A percentile compares a stretch with the other conserved stretches of the same genome.
These are phyloP conservation scores for Acleris laterana DNA, from an alignment of 2,888 invertebrate species.

Conservation along the genomic window DNA sequence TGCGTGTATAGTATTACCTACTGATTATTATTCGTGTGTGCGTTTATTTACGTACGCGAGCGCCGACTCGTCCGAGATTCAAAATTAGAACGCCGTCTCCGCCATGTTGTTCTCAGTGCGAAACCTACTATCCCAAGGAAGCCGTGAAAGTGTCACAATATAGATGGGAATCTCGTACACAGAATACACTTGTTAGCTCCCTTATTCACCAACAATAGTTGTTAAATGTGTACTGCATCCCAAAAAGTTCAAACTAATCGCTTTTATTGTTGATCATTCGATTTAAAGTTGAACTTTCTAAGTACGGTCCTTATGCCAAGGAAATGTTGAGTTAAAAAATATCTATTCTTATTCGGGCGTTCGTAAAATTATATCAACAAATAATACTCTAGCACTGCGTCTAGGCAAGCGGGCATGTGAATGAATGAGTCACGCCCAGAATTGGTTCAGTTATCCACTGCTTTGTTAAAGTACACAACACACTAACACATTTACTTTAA, in stretches of 20 bases:
- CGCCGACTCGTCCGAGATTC: constrained; percentile 85
- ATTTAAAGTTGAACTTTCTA: too few species aligned
- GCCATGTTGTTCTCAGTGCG: constrained; percentile 83
- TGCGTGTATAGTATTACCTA: constrained; percentile 78
- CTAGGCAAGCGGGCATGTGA: constrained; percentile 61
- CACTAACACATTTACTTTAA: constrained; percentile 11
- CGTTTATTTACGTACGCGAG: constrained; percentile 85
- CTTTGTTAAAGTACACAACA: constrained; percentile 52
- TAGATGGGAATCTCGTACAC: constrained; percentile 40
- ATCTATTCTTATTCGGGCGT: constrained; percentile 17
- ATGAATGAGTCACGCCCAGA: constrained; percentile 77
- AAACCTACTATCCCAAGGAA: constrained; percentile 77
- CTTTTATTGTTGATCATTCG: too few species aligned
- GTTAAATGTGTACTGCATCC: too few species aligned
- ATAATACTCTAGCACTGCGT: constrained; percentile 34
- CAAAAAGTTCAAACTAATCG: too few species aligned
- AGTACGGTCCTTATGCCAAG: too few species aligned
- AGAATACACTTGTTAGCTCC: not conserved
- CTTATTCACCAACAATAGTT: too few species aligned
- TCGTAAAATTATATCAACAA: constrained; percentile 33
- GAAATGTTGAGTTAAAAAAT: not conserved
- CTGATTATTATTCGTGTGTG: constrained; percentile 78
- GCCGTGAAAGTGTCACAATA: constrained; percentile 64
- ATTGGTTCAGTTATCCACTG: constrained; percentile 69
- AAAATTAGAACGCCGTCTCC: constrained; percentile 84